Evolutionary conservation across 2,888 invertebrate species (phyloP).

Genomic region (Anthophora plumipes): DNA sequence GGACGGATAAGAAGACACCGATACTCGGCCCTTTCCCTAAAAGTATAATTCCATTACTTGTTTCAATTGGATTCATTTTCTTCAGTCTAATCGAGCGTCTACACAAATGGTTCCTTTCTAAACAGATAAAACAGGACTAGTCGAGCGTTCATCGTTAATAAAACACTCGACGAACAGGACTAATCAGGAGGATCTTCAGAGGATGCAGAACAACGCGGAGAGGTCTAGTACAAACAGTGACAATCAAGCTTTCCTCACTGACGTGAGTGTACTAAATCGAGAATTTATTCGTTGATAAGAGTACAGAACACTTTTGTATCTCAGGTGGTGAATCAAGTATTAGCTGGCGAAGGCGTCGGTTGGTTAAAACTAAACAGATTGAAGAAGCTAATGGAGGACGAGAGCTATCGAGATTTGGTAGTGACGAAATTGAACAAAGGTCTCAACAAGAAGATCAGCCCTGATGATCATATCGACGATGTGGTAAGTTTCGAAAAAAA

Average conservation of each 20-base stretch:
- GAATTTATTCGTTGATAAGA: slow-evolving; percentile 36
- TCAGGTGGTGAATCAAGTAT: slow-evolving; percentile 91
- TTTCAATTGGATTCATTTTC: neutral
- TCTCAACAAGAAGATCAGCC: slow-evolving; percentile 95
- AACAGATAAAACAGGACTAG: slow-evolving; percentile 89
- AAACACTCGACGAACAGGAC: slow-evolving; percentile 91
- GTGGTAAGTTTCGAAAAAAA: slow-evolving; percentile 89
- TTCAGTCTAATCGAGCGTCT: neutral
- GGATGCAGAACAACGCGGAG: slow-evolving; percentile 89
- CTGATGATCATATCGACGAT: slow-evolving; percentile 98
- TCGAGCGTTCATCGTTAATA: slow-evolving; percentile 95
- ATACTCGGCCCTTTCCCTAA: slow-evolving; percentile 91
- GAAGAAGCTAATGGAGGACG: slow-evolving; percentile 99
- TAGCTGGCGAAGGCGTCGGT: slow-evolving; percentile 97
- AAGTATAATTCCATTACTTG: slow-evolving; percentile 83
- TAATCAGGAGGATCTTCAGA: slow-evolving; percentile 89
- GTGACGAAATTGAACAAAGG: slow-evolving; percentile 97
- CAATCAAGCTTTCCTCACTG: slow-evolving; percentile 97
- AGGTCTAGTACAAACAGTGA: slow-evolving; percentile 92
- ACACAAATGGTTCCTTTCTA: neutral
- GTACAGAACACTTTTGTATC: slow-evolving; percentile 54
- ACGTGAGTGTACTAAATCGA: slow-evolving; percentile 86
- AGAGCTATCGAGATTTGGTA: slow-evolving; percentile 98
- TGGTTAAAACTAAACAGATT: slow-evolving; percentile 97
- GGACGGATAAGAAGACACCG: slow-evolving; percentile 85